A percentile compares a stretch with the other conserved stretches of the same genome.
Evolutionary conservation across 2,797 vertebrate species (phyloP).

Genomic region (Phrynocephalus vlangalii): DNA sequence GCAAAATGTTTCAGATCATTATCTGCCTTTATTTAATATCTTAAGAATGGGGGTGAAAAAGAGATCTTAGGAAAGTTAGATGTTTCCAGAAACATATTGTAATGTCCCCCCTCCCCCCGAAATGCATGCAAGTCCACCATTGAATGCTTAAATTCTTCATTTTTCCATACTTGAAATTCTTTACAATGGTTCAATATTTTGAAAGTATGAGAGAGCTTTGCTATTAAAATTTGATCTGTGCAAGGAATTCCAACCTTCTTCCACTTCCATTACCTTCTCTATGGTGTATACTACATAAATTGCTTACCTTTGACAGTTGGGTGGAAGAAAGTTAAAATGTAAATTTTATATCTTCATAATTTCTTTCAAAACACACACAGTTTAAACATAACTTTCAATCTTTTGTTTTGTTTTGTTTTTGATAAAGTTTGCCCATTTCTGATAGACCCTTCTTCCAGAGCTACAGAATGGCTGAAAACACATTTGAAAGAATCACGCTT

Average conservation of each 20-base stretch:
- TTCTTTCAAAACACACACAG: constrained; percentile 3
- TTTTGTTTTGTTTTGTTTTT: background rate
- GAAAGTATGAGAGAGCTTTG: background rate
- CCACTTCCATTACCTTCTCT: background rate
- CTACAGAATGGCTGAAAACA: constrained; percentile 92
- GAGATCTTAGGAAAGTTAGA: background rate
- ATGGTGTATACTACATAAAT: background rate
- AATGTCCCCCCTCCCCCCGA: background rate
- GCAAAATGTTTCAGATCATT: background rate
- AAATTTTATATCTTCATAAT: background rate
- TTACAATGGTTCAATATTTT: background rate
- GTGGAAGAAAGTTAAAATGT: background rate
- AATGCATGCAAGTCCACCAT: background rate
- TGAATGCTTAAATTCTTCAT: background rate
- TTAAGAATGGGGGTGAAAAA: background rate
- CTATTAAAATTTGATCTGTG: background rate
- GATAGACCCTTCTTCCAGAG: constrained; percentile 94
- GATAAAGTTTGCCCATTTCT: constrained; percentile 92
- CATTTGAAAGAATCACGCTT: constrained; percentile 90
- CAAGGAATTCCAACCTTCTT: background rate
- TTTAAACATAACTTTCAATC: background rate
- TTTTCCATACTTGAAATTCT: no score
- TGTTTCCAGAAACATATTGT: background rate
- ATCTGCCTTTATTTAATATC: background rate
- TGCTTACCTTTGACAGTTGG: background rate